Conservation (phyloP, 2,797 vertebrate species). For the Anguilla pacifica region DNA sequence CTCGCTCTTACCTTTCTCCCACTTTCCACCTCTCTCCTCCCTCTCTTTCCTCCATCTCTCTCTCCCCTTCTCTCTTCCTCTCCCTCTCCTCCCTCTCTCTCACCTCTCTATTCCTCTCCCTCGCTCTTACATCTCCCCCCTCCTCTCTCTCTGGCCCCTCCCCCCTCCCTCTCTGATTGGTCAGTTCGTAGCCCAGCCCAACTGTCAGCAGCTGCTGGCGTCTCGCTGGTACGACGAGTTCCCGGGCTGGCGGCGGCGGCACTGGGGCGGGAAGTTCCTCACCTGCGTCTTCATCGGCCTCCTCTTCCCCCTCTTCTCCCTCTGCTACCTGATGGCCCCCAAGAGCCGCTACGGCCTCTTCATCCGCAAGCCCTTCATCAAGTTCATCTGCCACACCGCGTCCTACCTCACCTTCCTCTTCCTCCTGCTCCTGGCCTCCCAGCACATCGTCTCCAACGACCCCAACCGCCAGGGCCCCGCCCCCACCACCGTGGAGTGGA, state of each 20-base stretch:
- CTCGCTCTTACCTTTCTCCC: too few species aligned
- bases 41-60: too few species aligned
- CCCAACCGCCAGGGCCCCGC: slow-evolving; percentile 83
- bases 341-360: slow-evolving; percentile 94
- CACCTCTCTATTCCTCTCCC: too few species aligned
- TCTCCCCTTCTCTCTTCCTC: too few species aligned
- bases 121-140: neutral
- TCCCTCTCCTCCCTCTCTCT: neutral
- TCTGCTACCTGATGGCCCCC: slow-evolving; percentile 93
- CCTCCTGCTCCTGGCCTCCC: slow-evolving; percentile 93
- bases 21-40: too few species aligned
- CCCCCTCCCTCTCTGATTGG: slow-evolving; percentile 51
- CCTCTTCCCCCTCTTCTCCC: slow-evolving; percentile 89
- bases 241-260: slow-evolving; percentile 93
- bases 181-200: slow-evolving; percentile 97
- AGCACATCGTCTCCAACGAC: slow-evolving; percentile 88
- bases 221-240: slow-evolving; percentile 98
- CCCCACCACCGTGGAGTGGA: slow-evolving; percentile 95
- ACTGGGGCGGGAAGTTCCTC: slow-evolving; percentile 95
- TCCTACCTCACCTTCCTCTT: slow-evolving; percentile 99
- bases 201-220: slow-evolving; percentile 96
- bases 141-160: neutral
- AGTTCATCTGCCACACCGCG: slow-evolving; percentile 99
- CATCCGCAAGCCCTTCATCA: slow-evolving; percentile 99
- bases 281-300: slow-evolving; percentile 95